Evolutionary conservation across 2,888 invertebrate species (phyloP).

Genomic region (Kuschelorhynchus macadamiae): DNA sequence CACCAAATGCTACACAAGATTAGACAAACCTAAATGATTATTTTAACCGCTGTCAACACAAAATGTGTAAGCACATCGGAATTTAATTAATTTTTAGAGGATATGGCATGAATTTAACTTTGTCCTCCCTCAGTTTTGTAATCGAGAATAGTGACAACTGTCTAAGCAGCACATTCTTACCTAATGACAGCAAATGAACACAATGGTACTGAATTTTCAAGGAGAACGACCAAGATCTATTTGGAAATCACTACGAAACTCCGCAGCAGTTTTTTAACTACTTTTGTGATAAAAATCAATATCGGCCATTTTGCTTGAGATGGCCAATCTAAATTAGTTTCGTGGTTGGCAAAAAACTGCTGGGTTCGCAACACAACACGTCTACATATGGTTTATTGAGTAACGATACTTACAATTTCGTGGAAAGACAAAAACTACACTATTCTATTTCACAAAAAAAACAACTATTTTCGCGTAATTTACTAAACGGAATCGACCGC

Average conservation of each 20-base stretch:
- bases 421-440: conserved; percentile 45
- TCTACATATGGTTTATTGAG: conserved; percentile 11
- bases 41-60: conserved; percentile 22
- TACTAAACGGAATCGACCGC: conserved; percentile 49
- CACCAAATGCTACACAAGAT: not conserved
- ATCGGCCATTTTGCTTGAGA: conserved; percentile 64
- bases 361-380: not conserved
- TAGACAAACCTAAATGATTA: conserved; percentile 12
- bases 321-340: conserved; percentile 43
- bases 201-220: conserved; percentile 17
- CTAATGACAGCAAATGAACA: conserved; percentile 16
- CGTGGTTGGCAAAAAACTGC: conserved; percentile 14
- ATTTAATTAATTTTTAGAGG: conserved; percentile 23
- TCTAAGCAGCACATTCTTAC: conserved; percentile 18
- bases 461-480: conserved; percentile 46
- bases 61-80: conserved; percentile 34
- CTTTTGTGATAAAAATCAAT: conserved; percentile 63
- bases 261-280: conserved; percentile 48
- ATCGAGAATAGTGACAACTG: conserved; percentile 11
- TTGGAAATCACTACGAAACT: conserved; percentile 30
- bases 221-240: conserved; percentile 18
- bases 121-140: conserved; percentile 10
- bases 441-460: conserved; percentile 53
- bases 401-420: conserved; percentile 52
- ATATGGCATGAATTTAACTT: conserved; percentile 12